Base-by-base conservation (phyloP, 2,113 vertebrate genomes). In the Tupaia chinensis region DNA sequence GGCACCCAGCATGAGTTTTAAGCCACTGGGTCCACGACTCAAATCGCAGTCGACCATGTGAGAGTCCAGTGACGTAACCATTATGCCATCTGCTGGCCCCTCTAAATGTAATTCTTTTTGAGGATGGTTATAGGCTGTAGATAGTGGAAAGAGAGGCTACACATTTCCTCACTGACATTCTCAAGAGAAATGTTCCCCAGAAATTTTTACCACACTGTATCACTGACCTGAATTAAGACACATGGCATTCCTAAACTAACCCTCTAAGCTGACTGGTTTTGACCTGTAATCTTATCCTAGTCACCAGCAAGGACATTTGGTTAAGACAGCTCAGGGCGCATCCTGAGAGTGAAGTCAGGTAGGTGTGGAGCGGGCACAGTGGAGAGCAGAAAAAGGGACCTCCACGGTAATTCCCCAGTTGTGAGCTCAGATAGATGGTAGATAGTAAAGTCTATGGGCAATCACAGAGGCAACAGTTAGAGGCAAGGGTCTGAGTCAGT, bases 121-220 rank as follows among this genome's bases (percentile, higher is more conserved):
- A 69, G 29, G 44, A 29, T 32, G n/a, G 61, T 29, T 68, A 16
- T 1, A 16, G 63, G n/a, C 29, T 7, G 2, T 58, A 68, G 72
- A 16, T 11, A 29, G 77, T 8, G 10, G 27, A 56, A 81, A 65
- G 34, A 19, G 14, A 9, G 27, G 44, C 29, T 65, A 11, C 2
- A 0, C 5, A 5, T 78, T 44, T 81, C 77, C 53, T 90, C 54
- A 70, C 0, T 10, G 58, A 29, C 63, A 88, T 72, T 63, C 44
- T 79, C 54, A 81, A 89, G n/a, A 92, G 44, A 93, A 96, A 60
- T 69, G 53, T n/a, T 70, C 7, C 66, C 80, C 66, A 80, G n/a
- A 76, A 56, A 66, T 53, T 72, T 53, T 56, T 11, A 68, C 17
- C 6, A 84, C 61, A 25, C 0, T 13, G 85, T 23, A 88, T n/a